Percentiles rank a stretch among this genome's conserved stretches.
These are phyloP conservation scores for Palythoa heliodiscus DNA, from an alignment of 92 coral and sea anemone species.

Conservation along the genomic window DNA sequence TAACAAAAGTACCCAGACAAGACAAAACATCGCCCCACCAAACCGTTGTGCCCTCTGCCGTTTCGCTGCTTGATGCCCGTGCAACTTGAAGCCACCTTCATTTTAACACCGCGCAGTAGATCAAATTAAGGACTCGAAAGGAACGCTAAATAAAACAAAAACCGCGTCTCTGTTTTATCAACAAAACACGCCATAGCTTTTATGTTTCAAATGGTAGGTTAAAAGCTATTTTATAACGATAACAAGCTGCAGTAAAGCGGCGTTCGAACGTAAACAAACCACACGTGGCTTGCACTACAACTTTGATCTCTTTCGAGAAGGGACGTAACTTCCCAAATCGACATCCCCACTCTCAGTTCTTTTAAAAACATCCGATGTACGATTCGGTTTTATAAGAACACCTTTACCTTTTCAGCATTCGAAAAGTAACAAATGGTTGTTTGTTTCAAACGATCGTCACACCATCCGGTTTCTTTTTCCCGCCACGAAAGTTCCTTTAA, in stretches of 20 bases:
- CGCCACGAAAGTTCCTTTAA: constrained; percentile 70
- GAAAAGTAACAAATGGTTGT: constrained; percentile 32
- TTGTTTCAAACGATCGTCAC: constrained; percentile 57
- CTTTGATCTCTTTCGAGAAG: constrained; percentile 39
- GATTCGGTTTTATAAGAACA: background rate
- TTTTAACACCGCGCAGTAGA: background rate
- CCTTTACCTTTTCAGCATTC: constrained; percentile 27
- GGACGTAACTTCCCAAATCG: constrained; percentile 11
- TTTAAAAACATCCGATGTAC: constrained; percentile 5
- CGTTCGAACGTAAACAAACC: constrained; percentile 87
- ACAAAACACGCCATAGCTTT: background rate
- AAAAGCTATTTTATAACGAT: background rate
- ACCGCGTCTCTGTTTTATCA: constrained; percentile 4
- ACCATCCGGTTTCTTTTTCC: constrained; percentile 77
- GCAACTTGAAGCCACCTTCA: constrained; percentile 10
- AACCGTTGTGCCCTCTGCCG: constrained; percentile 31
- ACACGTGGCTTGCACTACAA: constrained; percentile 80
- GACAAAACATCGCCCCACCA: constrained; percentile 38
- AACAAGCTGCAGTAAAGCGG: constrained; percentile 30
- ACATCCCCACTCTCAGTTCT: constrained; percentile 7
- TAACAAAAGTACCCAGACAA: constrained; percentile 4
- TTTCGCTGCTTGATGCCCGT: constrained; percentile 44
- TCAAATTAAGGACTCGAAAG: constrained; percentile 14
- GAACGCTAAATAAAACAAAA: constrained; percentile 19
- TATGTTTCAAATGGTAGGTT: background rate